Base-by-base conservation (phyloP, 1,140 invertebrate genomes). In the Pararge aegeria region DNA sequence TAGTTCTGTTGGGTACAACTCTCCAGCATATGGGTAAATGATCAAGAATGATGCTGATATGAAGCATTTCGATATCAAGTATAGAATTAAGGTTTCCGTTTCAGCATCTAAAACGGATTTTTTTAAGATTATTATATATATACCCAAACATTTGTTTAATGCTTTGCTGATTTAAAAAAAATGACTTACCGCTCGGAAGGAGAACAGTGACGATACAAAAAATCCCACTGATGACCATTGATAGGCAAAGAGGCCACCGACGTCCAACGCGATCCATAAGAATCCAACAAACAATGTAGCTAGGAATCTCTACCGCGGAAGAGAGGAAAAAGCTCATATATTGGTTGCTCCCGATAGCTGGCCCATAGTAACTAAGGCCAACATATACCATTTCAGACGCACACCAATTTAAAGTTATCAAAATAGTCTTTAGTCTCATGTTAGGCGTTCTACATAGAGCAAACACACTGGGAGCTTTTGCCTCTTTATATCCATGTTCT, bases 11-110 rank as follows among this genome's bases (percentile, higher is more conserved):
- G 96, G 96, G 85, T 97, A 97, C 10, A 97, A 84, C 90, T 97
- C 96, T 2, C 96, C 96, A 70, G 96, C 96, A 80, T 97, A 97
- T 0, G 96, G 95, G 85, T 97, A 97, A 61, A 98, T 96, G 13
- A 97, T 96, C 19, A 97, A 90, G 87, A 98, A 98, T 0, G 96
- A 96, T 4, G 96, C 96, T 0, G 96, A 97, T 82, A 98, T 96
- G 42, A 95, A 93, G 64, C 96, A 97, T 85, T 98, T 98, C 1
- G 96, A 97, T 67, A 97, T 90, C 9, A 98, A 90, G 76, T 96
- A 97, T 7, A 98, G 82, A 20, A 94, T 90, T 19, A 97, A 80
- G 4, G 95, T 96, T 67, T 93, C 91, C 12, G 91, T 92, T 37
- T 94, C 92, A 20, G 94, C 94, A 88, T 96, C 95, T 18, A 42